Evolutionary conservation across 2,888 invertebrate species (phyloP).

Genomic region (Lycia hirtaria): DNA sequence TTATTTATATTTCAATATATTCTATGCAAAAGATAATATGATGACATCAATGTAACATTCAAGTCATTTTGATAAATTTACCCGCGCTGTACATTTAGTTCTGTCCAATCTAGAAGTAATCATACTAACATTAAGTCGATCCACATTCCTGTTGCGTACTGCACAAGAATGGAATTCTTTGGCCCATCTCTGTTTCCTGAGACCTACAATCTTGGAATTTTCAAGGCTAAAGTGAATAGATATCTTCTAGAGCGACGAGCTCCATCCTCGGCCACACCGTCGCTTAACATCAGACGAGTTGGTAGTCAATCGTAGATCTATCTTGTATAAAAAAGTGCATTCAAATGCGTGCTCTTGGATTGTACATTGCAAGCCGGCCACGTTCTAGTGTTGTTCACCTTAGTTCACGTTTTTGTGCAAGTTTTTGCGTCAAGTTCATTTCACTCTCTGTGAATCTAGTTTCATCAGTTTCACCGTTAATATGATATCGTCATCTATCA

Average conservation of each 20-base stretch:
- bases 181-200: too few species aligned
- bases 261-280: too few species aligned
- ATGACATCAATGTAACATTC: not conserved
- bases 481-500: slow-evolving; percentile 24
- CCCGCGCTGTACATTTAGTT: slow-evolving; percentile 18
- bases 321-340: too few species aligned
- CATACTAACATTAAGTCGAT: slow-evolving; percentile 51
- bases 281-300: too few species aligned
- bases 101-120: slow-evolving; percentile 39
- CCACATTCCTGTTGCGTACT: slow-evolving; percentile 41
- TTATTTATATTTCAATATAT: not conserved
- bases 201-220: too few species aligned
- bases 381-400: slow-evolving; percentile 42
- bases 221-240: too few species aligned
- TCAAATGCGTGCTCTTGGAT: slow-evolving; percentile 40
- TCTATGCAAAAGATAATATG: not conserved
- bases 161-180: too few species aligned
- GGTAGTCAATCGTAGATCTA: too few species aligned
- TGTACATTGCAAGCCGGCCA: slow-evolving; percentile 39
- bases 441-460: slow-evolving; percentile 53
- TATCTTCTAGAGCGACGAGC: too few species aligned
- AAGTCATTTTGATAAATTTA: not conserved
- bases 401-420: slow-evolving; percentile 48
- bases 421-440: slow-evolving; percentile 44
- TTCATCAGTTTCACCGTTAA: slow-evolving; percentile 48